Evolutionary conservation across 2,797 vertebrate species (phyloP).

Genomic region (Aphelocoma californica): DNA sequence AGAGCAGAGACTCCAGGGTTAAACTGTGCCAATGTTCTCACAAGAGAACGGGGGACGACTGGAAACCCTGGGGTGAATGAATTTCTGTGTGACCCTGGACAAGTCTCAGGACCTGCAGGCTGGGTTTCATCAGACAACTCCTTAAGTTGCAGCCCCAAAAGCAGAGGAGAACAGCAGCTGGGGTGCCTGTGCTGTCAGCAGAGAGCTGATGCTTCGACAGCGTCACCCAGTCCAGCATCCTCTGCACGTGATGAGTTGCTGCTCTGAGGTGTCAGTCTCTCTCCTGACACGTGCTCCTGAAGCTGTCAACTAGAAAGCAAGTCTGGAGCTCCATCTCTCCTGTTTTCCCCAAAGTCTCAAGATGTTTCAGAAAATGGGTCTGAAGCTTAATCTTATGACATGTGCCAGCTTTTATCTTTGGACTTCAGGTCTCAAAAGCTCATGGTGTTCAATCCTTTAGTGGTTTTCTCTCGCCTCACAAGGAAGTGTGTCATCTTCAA

Average conservation of each 20-base stretch:
- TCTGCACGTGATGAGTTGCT: rapidly evolving
- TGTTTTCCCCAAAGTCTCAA: neutral
- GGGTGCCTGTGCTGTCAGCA: neutral
- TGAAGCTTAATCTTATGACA: neutral
- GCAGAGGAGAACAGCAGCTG: neutral
- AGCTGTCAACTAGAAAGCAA: neutral
- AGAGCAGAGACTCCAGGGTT: neutral
- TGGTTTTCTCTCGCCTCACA: neutral
- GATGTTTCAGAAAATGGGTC: neutral
- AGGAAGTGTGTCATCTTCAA: neutral
- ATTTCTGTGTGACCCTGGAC: neutral
- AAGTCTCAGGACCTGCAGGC: neutral
- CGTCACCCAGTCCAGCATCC: neutral
- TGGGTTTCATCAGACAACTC: neutral
- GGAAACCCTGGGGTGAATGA: neutral
- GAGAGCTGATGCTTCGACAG: rapidly evolving
- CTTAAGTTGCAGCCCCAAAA: neutral
- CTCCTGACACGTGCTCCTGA: neutral
- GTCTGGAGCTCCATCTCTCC: neutral
- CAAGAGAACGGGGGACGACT: neutral
- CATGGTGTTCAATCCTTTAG: neutral
- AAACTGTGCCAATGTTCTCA: neutral
- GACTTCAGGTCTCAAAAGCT: neutral
- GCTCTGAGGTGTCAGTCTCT: neutral
- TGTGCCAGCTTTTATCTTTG: neutral